Evolutionary conservation across 2,888 invertebrate species (phyloP).

Genomic region (Epistrophe eligans): DNA sequence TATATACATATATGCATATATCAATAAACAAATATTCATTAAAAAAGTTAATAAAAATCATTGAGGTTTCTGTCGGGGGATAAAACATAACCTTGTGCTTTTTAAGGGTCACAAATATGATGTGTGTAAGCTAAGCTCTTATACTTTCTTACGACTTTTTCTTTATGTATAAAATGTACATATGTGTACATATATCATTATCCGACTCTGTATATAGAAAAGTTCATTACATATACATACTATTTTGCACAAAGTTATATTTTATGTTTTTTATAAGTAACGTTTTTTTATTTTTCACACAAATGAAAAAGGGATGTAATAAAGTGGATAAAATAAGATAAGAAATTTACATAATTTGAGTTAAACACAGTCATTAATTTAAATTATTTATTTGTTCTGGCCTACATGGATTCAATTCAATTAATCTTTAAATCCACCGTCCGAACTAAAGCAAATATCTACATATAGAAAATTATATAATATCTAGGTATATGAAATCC

Average conservation of each 20-base stretch:
- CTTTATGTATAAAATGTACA: background rate
- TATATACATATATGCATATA: too few relatives aligned
- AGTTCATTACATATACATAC: background rate
- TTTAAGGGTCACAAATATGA: background rate
- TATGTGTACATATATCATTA: background rate
- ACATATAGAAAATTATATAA: background rate
- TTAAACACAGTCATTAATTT: background rate
- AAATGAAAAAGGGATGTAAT: background rate
- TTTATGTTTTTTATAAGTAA: background rate
- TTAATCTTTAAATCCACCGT: constrained; percentile 1
- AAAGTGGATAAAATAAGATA: constrained; percentile 5
- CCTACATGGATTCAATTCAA: constrained; percentile 19
- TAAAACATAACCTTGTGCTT: constrained; percentile 8
- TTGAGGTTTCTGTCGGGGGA: background rate
- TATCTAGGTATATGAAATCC: background rate
- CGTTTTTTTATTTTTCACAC: background rate
- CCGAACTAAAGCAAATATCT: background rate
- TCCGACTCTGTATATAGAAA: background rate
- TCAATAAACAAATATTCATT: background rate
- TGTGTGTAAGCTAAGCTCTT: background rate
- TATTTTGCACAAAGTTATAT: background rate
- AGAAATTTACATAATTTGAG: constrained; percentile 15
- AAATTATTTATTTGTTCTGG: constrained; percentile 1
- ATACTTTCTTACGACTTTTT: background rate
- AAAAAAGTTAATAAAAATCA: background rate